Evolutionary conservation across 2,888 invertebrate species (phyloP).

Genomic region (Thera obeliscata): DNA sequence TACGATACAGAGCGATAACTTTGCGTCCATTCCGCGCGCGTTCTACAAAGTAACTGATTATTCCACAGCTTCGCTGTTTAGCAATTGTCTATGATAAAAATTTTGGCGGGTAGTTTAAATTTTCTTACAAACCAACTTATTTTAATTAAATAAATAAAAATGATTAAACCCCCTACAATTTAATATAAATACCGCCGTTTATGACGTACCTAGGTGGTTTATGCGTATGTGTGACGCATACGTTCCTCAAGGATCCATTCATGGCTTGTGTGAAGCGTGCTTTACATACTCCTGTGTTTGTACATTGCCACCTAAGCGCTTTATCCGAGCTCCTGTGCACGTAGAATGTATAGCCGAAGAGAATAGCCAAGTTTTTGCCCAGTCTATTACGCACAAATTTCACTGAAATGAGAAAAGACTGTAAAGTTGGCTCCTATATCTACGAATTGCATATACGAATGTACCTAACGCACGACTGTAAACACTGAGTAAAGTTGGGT

Average conservation of each 20-base stretch:
- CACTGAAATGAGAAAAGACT: conserved; percentile 23
- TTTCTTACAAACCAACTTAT: background rate
- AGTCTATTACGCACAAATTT: conserved; percentile 29
- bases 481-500: too few species aligned
- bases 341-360: conserved; percentile 39
- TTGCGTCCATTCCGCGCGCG: conserved; percentile 16
- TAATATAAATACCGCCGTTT: conserved; percentile 14
- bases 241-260: conserved; percentile 13
- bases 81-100: background rate
- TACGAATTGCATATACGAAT: background rate
- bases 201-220: conserved; percentile 16
- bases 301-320: conserved; percentile 31
- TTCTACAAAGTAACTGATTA: conserved; percentile 15
- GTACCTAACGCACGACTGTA: too few species aligned
- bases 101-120: conserved; percentile 22
- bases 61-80: background rate
- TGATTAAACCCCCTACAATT: background rate
- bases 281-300: conserved; percentile 17
- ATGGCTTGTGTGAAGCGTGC: conserved; percentile 22
- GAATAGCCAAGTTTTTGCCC: conserved; percentile 41
- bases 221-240: conserved; percentile 13
- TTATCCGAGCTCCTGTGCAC: conserved; percentile 24
- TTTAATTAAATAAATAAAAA: background rate
- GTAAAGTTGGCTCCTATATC: background rate
- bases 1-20: conserved; percentile 2